phyloP scores from a whole-genome alignment of 2,888 invertebrate species.

The Vanessa cardui region DNA sequence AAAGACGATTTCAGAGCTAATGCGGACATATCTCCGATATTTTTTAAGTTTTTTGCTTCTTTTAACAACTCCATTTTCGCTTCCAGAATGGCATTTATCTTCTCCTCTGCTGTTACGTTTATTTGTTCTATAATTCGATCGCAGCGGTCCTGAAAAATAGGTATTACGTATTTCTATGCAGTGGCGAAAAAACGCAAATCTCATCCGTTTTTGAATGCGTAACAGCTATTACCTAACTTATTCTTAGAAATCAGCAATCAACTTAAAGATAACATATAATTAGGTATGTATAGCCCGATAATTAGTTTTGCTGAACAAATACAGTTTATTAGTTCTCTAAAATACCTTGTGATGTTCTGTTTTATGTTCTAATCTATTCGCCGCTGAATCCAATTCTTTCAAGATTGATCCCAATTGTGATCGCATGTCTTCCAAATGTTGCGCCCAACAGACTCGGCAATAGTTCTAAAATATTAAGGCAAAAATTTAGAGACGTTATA shows the following conservation, averaged over 20 bases:
- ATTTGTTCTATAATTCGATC: constrained; percentile 80
- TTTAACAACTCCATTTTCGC: constrained; percentile 68
- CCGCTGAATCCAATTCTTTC: constrained; percentile 81
- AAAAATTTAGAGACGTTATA: constrained; percentile 1
- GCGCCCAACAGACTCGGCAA: constrained; percentile 84
- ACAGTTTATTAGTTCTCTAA: background rate
- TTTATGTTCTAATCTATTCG: constrained; percentile 79
- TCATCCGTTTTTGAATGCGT: background rate
- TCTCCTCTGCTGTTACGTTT: constrained; percentile 74
- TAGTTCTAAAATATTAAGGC: constrained; percentile 72
- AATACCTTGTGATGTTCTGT: constrained; percentile 81
- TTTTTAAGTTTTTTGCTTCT: constrained; percentile 70
- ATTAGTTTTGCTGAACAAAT: background rate
- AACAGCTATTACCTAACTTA: background rate
- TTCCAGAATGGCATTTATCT: constrained; percentile 75
- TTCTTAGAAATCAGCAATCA: background rate
- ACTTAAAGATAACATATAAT: background rate
- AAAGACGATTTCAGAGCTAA: constrained; percentile 74
- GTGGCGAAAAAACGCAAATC: background rate
- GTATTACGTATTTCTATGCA: background rate
- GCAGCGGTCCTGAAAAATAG: constrained; percentile 69
- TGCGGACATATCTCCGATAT: constrained; percentile 70
- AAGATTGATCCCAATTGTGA: constrained; percentile 80
- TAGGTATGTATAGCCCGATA: background rate
- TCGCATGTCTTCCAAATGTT: constrained; percentile 83